Base-by-base conservation (phyloP, 2,797 vertebrate genomes). In the Chrysolophus pictus region DNA sequence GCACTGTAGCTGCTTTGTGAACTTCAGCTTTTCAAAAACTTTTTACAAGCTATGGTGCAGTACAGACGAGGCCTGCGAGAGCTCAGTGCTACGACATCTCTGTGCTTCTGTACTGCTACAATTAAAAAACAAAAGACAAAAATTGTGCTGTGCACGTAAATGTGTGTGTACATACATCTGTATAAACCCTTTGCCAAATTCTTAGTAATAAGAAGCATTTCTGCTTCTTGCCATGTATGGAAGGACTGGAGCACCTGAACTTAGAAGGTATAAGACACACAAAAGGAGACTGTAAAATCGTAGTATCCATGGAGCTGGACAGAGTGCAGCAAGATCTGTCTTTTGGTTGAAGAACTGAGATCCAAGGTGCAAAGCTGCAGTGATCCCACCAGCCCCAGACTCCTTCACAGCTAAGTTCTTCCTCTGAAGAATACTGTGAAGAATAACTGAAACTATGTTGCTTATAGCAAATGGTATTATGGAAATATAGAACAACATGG, bases 161-260 rank as follows among this genome's bases (percentile, higher is more conserved):
- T 24, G 37, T 23, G 69, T 23, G 16, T 18, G 87, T 85, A 82
- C 11, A 14, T 55, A 63, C 73, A 41, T 63, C 80, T 69, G 69
- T 56, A 85, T 67, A 94, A 96, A 92, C 78, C 84, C 91, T 64
- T 94, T 87, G 94, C 93, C 94, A 96, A 73, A 78, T 88, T 53
- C 91, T 75, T 58, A 67, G 70, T 87, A 73, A 18, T 11, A 44
- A 75, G 88, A 63, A 81, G 44, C 87, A 76, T 88, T 93, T 88
- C 85, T 93, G 35, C 64, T 78, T 76, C 73, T 87, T 95, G 78
- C 90, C 67, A 68, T 84, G 76, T 8, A 2, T n/a, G 70, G 79
- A 64, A 93, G 75, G 81, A 55, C 73, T 91, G 53, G 73, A 59
- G 88, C 51, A 88, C 82, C 87, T 92, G 79, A 84, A 68, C 78